Conservation (phyloP, 2,888 invertebrate genomes). For the Selenia dentaria region DNA sequence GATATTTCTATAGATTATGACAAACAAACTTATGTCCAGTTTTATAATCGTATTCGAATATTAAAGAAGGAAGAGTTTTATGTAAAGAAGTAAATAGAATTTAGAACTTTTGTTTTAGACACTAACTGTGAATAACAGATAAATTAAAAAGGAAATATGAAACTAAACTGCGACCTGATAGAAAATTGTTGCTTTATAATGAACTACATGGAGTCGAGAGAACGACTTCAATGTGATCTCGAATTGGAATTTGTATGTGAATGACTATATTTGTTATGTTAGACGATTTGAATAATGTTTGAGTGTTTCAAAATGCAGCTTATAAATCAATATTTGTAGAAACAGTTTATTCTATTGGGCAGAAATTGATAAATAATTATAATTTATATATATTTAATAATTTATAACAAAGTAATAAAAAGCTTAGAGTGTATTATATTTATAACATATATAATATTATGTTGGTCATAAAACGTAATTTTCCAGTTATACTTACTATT, state of each 20-base stretch:
- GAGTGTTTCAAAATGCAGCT: constrained; percentile 11
- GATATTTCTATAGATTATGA: not conserved
- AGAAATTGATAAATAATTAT: constrained; percentile 3
- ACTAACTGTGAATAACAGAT: constrained; percentile 10
- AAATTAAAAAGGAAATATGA: constrained; percentile 8
- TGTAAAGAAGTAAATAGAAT: constrained; percentile 9
- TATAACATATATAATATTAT: too few relatives aligned
- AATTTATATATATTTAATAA: too few relatives aligned
- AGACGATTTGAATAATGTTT: constrained; percentile 26
- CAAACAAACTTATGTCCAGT: constrained; percentile 3
- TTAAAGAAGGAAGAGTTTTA: not conserved
- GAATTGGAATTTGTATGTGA: constrained; percentile 67
- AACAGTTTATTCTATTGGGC: constrained; percentile 1
- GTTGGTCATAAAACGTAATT: not conserved
- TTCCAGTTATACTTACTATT: not conserved
- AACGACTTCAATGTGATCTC: constrained; percentile 76
- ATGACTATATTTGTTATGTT: constrained; percentile 37
- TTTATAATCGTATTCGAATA: constrained; percentile 1
- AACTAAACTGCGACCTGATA: constrained; percentile 61
- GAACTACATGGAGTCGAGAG: constrained; percentile 71
- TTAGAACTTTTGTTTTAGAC: constrained; percentile 6
- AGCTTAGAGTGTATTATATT: too few relatives aligned
- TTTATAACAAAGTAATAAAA: too few relatives aligned
- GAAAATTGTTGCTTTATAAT: constrained; percentile 73
- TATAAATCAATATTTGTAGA: not conserved